Conservation (phyloP, 2,797 vertebrate species). For the Intellagama lesueurii region DNA sequence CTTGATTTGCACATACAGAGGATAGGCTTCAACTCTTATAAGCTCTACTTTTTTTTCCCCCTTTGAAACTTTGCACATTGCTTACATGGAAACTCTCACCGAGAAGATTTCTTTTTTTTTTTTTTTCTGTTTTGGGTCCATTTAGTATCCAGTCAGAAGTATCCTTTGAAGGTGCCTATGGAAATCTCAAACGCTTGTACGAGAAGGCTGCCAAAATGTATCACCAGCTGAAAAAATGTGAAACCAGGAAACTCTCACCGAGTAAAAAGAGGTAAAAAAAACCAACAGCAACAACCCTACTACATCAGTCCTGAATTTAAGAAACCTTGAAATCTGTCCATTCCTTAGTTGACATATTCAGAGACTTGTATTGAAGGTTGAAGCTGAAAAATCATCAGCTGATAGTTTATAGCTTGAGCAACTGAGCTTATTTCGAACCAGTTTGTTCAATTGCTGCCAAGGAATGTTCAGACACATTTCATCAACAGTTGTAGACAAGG, state of each 20-base stretch:
- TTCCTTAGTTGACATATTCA: not conserved
- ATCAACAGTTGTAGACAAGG: too few species aligned
- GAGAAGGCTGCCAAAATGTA: conserved; percentile 99
- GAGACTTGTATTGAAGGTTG: not conserved
- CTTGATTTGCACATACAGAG: not conserved
- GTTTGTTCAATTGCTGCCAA: too few species aligned
- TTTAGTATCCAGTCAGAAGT: conserved; percentile 94
- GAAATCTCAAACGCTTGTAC: conserved; percentile 94
- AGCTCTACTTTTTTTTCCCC: too few species aligned
- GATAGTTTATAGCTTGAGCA: not conserved
- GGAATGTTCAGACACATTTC: too few species aligned
- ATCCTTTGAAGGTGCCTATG: conserved; percentile 95
- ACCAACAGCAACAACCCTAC: too few species aligned
- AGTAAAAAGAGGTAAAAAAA: conserved; percentile 88
- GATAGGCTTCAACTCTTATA: not conserved
- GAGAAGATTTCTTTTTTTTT: not conserved
- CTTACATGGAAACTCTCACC: not conserved
- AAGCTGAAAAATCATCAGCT: not conserved
- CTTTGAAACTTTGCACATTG: too few species aligned
- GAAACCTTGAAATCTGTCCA: too few species aligned
- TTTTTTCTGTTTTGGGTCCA: not conserved
- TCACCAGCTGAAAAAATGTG: conserved; percentile 94
- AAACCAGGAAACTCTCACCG: conserved; percentile 91
- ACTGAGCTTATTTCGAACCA: not conserved
- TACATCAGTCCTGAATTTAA: too few species aligned